These are phyloP conservation scores for Rhombomys opimus DNA, from an alignment of 2,113 vertebrate genomes.

Conservation along the genomic window DNA sequence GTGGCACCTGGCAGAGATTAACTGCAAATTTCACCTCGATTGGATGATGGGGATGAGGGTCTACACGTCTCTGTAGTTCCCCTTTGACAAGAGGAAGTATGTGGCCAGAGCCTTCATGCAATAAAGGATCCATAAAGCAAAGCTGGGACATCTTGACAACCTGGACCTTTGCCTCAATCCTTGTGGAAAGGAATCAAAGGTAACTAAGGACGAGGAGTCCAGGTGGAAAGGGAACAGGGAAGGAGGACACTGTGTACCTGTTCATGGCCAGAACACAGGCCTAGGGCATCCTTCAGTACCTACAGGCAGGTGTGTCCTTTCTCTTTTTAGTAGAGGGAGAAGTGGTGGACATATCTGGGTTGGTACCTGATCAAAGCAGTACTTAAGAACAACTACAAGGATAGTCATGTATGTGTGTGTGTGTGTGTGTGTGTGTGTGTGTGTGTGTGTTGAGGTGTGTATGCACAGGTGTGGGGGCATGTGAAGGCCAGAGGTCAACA, in stretches of 20 bases:
- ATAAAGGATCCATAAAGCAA: background rate
- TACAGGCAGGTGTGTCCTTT: no score
- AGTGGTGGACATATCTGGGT: no score
- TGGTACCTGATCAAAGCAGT: background rate
- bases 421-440: background rate
- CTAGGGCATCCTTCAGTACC: background rate
- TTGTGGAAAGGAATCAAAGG: background rate
- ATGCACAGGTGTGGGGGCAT: background rate
- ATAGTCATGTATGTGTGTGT: background rate
- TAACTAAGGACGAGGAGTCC: background rate
- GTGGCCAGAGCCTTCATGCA: background rate
- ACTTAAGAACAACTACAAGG: background rate
- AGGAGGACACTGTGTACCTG: background rate
- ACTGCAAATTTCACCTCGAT: background rate
- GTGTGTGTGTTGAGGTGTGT: background rate
- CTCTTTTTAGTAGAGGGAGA: background rate
- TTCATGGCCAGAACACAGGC: fast-evolving
- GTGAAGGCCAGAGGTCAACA: background rate
- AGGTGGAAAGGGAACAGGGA: background rate
- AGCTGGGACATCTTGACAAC: background rate
- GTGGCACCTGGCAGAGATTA: background rate
- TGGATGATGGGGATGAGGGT: background rate
- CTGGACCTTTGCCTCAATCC: background rate
- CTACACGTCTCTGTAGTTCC: background rate
- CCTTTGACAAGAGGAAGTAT: background rate